Evolutionary conservation across 2,888 invertebrate species (phyloP).

Genomic region (Geophilus truncorum): DNA sequence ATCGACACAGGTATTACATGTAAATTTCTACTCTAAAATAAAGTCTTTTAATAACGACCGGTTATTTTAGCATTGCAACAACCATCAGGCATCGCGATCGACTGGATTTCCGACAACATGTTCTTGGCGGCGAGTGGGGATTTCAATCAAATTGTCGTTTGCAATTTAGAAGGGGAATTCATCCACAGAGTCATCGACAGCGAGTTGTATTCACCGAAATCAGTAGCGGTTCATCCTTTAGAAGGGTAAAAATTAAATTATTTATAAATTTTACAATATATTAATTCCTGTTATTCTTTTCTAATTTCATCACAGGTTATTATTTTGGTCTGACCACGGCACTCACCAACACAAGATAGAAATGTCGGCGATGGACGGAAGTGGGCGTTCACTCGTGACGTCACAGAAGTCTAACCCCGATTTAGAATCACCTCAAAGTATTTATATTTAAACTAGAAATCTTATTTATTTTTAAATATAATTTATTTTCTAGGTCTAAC

Average conservation of each 20-base stretch:
- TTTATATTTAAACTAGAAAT: slow-evolving; percentile 37
- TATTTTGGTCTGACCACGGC: slow-evolving; percentile 57
- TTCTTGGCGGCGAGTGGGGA: slow-evolving; percentile 62
- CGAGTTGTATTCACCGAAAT: slow-evolving; percentile 46
- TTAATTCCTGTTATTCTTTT: no score
- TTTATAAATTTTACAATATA: no score
- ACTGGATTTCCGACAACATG: slow-evolving; percentile 72
- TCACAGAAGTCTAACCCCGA: slow-evolving; percentile 43
- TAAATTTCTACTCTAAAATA: slow-evolving; percentile 38
- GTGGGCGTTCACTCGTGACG: slow-evolving; percentile 44
- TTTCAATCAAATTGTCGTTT: slow-evolving; percentile 59
- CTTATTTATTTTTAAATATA: background rate
- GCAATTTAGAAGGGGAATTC: slow-evolving; percentile 67
- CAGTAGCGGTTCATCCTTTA: slow-evolving; percentile 66
- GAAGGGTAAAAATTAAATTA: slow-evolving; percentile 52
- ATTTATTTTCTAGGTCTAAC: slow-evolving; percentile 55
- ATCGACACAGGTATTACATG: slow-evolving; percentile 67
- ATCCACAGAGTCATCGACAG: slow-evolving; percentile 53
- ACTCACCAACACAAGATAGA: slow-evolving; percentile 55
- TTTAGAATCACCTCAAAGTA: slow-evolving; percentile 45
- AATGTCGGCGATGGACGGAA: slow-evolving; percentile 63
- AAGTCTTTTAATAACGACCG: background rate
- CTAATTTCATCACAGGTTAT: slow-evolving; percentile 42
- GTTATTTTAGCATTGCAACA: slow-evolving; percentile 51
- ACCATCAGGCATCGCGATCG: slow-evolving; percentile 70